phyloP scores from a whole-genome alignment of 2,797 vertebrate genomes.

The Melanotaenia maccullochi region DNA sequence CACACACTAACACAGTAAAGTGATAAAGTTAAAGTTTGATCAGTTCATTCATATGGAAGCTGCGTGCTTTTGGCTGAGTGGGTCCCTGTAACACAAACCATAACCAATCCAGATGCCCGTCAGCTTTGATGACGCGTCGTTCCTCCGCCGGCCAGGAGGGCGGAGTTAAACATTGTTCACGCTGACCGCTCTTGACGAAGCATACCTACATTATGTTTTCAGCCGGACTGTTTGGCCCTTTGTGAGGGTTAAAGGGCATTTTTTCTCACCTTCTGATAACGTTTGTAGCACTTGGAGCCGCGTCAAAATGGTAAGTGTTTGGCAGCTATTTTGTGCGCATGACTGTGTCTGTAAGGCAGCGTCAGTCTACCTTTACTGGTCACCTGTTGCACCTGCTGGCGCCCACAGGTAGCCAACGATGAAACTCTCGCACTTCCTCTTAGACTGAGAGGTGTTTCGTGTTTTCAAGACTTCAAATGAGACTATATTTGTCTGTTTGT shows the following conservation, averaged over 20 bases:
- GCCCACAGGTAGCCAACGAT: constrained; percentile 48
- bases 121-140: constrained; percentile 45
- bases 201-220: constrained; percentile 50
- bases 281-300: background rate
- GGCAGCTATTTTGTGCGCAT: constrained; percentile 4
- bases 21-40: background rate
- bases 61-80: background rate
- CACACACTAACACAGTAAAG: background rate
- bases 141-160: constrained; percentile 34
- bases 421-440: constrained; percentile 8
- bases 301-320: constrained; percentile 74
- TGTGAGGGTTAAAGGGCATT: constrained; percentile 58
- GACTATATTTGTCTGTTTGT: background rate
- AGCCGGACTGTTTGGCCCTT: constrained; percentile 41
- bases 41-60: constrained; percentile 40
- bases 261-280: background rate
- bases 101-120: constrained; percentile 38
- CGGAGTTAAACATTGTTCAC: constrained; percentile 60
- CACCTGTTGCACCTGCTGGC: constrained; percentile 77
- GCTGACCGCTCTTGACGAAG: constrained; percentile 7
- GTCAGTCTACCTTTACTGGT: constrained; percentile 15
- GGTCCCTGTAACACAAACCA: background rate
- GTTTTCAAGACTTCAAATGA: background rate
- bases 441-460: background rate
- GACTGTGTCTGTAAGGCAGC: background rate